These are phyloP conservation scores for Beris morrisii DNA, from an alignment of 2,888 invertebrate genomes.

Conservation along the genomic window DNA sequence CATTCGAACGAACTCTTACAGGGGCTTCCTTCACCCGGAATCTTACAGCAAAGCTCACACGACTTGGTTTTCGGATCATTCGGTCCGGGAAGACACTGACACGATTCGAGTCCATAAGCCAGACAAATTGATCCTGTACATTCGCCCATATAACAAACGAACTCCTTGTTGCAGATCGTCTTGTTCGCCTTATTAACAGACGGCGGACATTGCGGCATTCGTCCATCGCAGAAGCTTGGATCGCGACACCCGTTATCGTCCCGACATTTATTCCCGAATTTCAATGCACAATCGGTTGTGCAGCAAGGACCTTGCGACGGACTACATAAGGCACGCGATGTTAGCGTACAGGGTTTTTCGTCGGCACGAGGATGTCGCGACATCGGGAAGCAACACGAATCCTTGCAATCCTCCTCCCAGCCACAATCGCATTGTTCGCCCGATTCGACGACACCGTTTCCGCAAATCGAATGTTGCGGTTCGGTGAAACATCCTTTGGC, in stretches of 20 bases:
- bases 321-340: constrained; percentile 62
- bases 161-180: constrained; percentile 94
- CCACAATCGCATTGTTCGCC: constrained; percentile 99
- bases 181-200: constrained; percentile 91
- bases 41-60: constrained; percentile 90
- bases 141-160: constrained; percentile 94
- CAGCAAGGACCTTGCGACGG: constrained; percentile 89
- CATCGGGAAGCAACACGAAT: constrained; percentile 91
- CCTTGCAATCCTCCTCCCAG: constrained; percentile 95
- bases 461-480: constrained; percentile 92
- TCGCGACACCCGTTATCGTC: constrained; percentile 93
- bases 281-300: constrained; percentile 79
- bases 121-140: constrained; percentile 98
- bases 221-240: constrained; percentile 88
- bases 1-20: constrained; percentile 89
- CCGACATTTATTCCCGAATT: constrained; percentile 85
- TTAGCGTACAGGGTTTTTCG: constrained; percentile 84
- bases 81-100: constrained; percentile 83
- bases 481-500: constrained; percentile 92
- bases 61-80: constrained; percentile 82
- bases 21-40: constrained; percentile 77
- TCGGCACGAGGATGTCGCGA: constrained; percentile 73
- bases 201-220: constrained; percentile 86
- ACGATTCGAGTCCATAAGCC: constrained; percentile 93
- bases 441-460: constrained; percentile 95